Base-by-base conservation (phyloP, 1,140 invertebrate species). In the Pseudomyrmex cubaensis region DNA sequence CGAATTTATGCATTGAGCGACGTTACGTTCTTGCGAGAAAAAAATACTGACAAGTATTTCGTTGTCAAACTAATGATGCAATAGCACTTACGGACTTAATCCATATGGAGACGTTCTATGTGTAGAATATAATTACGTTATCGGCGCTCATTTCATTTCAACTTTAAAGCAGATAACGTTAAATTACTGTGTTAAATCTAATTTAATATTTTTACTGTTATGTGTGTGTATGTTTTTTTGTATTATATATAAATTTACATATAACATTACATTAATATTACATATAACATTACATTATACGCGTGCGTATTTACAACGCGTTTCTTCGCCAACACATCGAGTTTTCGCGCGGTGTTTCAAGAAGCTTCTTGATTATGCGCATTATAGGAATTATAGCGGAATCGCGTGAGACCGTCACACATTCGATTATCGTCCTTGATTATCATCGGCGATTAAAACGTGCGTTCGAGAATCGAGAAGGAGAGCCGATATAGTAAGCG, bases 401-500 rank as follows among this genome's bases (percentile, higher is more conserved):
- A 15, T 46, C 35, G 9, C 50, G 25, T 13, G 62, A 67, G 64
- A 59, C 9, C 17, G 54, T 22, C n/a, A 56, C 17, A 12, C 12
- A 48, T 17, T 15, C 10, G 5, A 22, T 57, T 35, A 35, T 35
- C 35, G 35, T 35, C 35, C 57, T 80, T 13, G 63, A 35, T 46
- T 46, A 80, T 72, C 25, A 44, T 57, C 52, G 22, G 52, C 57
- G 70, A 75, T 84, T 80, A 82, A 87, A 76, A 78, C 54, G 50
- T 72, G 72, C 74, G 17, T 17, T 10, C 4, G 22, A 46, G 57
- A 48, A 25, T 78, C 61, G 35, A 67, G 54, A 50, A 73, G 52
- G 10, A 84, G 52, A 83, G 54, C 61, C 54, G 76, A 22, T 20
- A 78, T 70, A 70, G 52, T 22, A 50, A 85, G 66, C 61, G 83